A percentile compares a stretch with the other conserved stretches of the same genome.
Conservation (phyloP, 2,888 invertebrate genomes). For the Tetropium fuscum region DNA sequence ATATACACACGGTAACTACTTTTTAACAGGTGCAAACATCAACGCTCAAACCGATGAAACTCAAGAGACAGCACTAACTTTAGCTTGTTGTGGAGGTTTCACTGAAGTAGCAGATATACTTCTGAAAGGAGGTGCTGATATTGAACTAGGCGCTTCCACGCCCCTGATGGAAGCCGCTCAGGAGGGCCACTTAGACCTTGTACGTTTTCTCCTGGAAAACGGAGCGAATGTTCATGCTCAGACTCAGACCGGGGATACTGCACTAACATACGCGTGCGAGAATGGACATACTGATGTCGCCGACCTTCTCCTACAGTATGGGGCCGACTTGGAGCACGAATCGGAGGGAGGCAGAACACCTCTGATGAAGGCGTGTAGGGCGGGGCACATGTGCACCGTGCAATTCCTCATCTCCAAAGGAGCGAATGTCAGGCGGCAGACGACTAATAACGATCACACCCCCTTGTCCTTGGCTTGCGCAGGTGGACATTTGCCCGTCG, state of each 20-base stretch:
- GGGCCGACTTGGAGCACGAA: slow-evolving; percentile 95
- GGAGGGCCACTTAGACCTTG: slow-evolving; percentile 91
- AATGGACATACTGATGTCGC: slow-evolving; percentile 99
- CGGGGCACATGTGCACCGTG: slow-evolving; percentile 96
- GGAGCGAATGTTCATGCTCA: slow-evolving; percentile 93
- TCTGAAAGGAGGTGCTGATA: slow-evolving; percentile 94
- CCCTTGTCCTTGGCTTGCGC: slow-evolving; percentile 96
- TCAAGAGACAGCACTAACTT: slow-evolving; percentile 94
- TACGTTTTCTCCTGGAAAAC: slow-evolving; percentile 85
- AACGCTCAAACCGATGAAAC: slow-evolving; percentile 99
- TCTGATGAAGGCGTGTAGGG: slow-evolving; percentile 97
- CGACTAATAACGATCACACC: slow-evolving; percentile 96
- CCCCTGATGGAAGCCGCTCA: slow-evolving; percentile 99
- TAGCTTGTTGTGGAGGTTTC: slow-evolving; percentile 96
- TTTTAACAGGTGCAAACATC: slow-evolving; percentile 78
- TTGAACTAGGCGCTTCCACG: slow-evolving; percentile 95
- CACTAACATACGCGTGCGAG: slow-evolving; percentile 97
- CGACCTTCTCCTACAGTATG: slow-evolving; percentile 89
- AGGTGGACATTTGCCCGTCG: slow-evolving; percentile 94
- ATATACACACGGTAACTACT: neutral
- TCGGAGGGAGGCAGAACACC: slow-evolving; percentile 96
- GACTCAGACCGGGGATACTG: slow-evolving; percentile 78
- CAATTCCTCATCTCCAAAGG: slow-evolving; percentile 93
- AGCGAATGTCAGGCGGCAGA: slow-evolving; percentile 70
- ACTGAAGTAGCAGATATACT: slow-evolving; percentile 96